Evolutionary conservation across 2,797 vertebrate species (phyloP).

Genomic region (Podarcis siculus): DNA sequence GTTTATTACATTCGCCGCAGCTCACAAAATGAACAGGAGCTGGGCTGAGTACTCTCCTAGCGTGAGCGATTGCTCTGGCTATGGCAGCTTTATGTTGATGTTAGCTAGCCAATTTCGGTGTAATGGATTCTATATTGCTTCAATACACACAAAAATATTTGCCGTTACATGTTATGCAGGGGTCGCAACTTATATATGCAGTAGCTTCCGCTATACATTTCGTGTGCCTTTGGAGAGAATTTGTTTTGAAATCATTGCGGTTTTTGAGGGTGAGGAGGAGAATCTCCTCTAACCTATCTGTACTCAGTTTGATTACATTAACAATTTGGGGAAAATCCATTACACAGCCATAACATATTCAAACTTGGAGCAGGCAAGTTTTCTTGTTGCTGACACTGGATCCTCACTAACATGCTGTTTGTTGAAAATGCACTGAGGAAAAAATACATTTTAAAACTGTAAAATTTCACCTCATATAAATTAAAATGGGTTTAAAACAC

Average conservation of each 20-base stretch:
- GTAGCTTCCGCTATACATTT: background rate
- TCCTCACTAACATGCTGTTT: background rate
- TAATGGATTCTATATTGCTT: background rate
- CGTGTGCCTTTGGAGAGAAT: background rate
- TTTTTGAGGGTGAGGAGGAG: background rate
- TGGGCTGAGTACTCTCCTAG: background rate
- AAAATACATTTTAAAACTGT: background rate
- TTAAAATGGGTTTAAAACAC: background rate
- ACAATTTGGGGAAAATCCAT: background rate
- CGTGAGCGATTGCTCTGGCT: background rate
- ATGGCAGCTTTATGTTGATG: slow-evolving; percentile 2
- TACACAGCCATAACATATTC: background rate
- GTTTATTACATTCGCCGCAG: background rate
- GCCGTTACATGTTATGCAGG: background rate
- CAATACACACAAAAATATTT: background rate
- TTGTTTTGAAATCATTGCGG: background rate
- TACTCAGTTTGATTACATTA: background rate
- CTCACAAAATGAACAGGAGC: background rate
- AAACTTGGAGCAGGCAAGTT: background rate
- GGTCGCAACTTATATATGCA: background rate
- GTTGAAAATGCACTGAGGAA: background rate
- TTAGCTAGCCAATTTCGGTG: background rate
- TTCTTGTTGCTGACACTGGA: background rate
- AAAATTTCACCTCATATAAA: background rate
- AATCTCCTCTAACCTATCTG: background rate